Evolutionary conservation across 2,797 vertebrate genomes (phyloP).

Genomic region (Coranthus polyacanthus): DNA sequence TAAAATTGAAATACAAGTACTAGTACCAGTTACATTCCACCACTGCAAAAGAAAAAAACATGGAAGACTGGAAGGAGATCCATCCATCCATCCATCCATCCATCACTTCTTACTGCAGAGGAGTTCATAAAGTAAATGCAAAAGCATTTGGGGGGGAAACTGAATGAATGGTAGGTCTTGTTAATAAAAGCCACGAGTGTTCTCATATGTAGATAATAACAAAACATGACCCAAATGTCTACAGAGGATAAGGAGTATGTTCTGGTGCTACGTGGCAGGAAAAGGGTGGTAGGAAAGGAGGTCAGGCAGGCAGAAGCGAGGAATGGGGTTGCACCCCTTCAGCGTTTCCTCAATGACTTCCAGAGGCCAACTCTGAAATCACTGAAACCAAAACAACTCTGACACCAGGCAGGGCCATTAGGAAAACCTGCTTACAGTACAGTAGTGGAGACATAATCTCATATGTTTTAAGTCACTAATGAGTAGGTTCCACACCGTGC

Average conservation of each 20-base stretch:
- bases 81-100: too few relatives aligned
- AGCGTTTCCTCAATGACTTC: conserved; percentile 58
- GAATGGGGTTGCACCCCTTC: conserved; percentile 36
- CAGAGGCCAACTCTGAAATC: conserved; percentile 46
- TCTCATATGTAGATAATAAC: conserved; percentile 52
- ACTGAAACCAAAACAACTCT: conserved; percentile 58
- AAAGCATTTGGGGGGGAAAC: conserved; percentile 1
- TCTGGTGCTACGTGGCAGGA: conserved; percentile 64
- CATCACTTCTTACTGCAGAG: conserved; percentile 2
- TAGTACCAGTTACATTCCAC: too few relatives aligned
- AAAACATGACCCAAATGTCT: conserved; percentile 46
- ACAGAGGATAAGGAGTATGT: conserved; percentile 28
- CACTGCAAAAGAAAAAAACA: too few relatives aligned
- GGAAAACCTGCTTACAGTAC: conserved; percentile 17
- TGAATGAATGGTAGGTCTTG: conserved; percentile 16
- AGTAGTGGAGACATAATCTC: conserved; percentile 18
- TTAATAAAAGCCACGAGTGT: conserved; percentile 48
- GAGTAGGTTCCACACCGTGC: conserved; percentile 28
- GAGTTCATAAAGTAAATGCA: conserved; percentile 8
- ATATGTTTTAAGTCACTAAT: conserved; percentile 39
- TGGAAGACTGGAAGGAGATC: not conserved
- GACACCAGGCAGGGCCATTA: conserved; percentile 44
- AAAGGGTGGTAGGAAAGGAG: conserved; percentile 18
- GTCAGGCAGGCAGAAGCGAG: conserved; percentile 1
- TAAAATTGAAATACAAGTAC: too few relatives aligned